Conservation (phyloP, 2,113 vertebrate genomes). For the Phasianus colchicus region DNA sequence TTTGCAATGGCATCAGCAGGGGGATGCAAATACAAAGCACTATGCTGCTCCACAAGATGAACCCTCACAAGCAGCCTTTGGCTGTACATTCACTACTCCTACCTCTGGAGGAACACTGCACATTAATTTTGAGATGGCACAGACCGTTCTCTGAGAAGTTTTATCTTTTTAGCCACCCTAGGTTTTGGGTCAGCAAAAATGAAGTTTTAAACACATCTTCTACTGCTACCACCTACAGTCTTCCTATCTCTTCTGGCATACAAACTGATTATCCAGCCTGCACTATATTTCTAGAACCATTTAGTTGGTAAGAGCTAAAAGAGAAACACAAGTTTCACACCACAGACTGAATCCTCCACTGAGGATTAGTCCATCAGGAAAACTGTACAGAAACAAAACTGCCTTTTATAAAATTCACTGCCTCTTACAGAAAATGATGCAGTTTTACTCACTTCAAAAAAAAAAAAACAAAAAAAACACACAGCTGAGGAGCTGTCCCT, state of each 20-base stretch:
- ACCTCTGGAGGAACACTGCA: rapidly evolving
- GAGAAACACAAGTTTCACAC: background rate
- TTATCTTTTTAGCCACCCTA: background rate
- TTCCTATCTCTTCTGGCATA: background rate
- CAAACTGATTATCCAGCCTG: background rate
- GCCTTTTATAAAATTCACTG: background rate
- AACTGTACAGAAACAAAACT: background rate
- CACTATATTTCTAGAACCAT: background rate
- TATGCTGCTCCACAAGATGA: background rate
- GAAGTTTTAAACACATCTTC: background rate
- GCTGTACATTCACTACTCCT: rapidly evolving
- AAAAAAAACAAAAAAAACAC: too few species aligned
- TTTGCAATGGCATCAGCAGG: background rate
- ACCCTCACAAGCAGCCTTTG: background rate
- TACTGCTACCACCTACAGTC: background rate
- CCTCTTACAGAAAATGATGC: background rate
- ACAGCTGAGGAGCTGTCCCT: background rate
- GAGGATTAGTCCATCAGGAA: background rate
- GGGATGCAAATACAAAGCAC: background rate
- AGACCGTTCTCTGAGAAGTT: too few species aligned
- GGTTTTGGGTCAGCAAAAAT: background rate
- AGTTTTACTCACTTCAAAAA: background rate
- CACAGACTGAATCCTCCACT: background rate
- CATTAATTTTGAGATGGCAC: background rate
- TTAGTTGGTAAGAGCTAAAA: background rate